A percentile compares a stretch with the other conserved stretches of the same genome.
These are phyloP conservation scores for Zeugodacus cucurbitae DNA, from an alignment of 1,140 invertebrate genomes.

Conservation along the genomic window DNA sequence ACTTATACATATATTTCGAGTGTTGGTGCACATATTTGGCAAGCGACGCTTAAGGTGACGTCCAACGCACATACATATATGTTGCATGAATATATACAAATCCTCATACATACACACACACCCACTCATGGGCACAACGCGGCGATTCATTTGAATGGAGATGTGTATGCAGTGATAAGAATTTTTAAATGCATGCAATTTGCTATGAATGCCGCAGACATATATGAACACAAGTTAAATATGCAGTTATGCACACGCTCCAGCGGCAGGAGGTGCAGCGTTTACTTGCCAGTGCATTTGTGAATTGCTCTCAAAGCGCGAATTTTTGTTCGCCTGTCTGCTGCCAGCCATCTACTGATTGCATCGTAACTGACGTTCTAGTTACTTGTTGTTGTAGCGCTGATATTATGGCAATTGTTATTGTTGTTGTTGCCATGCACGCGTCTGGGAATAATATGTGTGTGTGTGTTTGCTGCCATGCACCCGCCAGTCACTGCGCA, in stretches of 20 bases:
- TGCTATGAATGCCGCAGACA: constrained; percentile 9
- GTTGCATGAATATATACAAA: neutral
- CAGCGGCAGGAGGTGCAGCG: neutral
- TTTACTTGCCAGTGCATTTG: neutral
- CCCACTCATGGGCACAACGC: neutral
- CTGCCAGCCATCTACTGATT: constrained; percentile 26
- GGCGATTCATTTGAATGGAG: neutral
- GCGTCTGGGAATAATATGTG: neutral
- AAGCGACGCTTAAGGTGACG: neutral
- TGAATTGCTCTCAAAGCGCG: neutral
- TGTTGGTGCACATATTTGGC: neutral
- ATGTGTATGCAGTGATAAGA: neutral
- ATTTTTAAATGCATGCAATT: constrained; percentile 36
- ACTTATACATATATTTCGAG: neutral
- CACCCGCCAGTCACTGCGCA: neutral
- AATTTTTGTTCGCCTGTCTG: neutral
- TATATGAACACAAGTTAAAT: neutral
- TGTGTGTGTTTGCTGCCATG: neutral
- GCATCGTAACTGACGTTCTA: neutral
- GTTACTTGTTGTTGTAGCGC: neutral
- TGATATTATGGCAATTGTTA: neutral
- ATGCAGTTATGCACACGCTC: neutral
- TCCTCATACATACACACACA: neutral
- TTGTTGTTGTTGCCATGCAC: neutral
- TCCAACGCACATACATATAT: neutral